These are phyloP conservation scores for Takifugu bimaculatus DNA, from an alignment of 2,113 vertebrate species.

Conservation along the genomic window DNA sequence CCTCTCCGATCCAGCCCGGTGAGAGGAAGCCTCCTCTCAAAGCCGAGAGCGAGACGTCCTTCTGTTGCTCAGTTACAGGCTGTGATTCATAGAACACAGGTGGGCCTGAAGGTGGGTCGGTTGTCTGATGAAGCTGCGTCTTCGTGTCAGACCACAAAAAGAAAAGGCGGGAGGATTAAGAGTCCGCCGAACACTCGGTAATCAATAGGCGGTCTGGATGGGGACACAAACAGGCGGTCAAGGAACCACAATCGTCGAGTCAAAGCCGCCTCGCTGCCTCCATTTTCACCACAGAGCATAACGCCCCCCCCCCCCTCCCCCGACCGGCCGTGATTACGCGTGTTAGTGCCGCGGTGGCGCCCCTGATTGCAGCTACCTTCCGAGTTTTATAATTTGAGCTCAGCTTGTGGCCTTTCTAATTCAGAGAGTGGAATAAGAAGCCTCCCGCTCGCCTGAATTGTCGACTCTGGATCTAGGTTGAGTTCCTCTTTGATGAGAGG, in stretches of 20 bases:
- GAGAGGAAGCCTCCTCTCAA: no score
- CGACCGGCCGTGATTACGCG: slow-evolving; percentile 39
- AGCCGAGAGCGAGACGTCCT: no score
- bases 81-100: no score
- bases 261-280: slow-evolving; percentile 42
- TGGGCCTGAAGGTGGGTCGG: no score
- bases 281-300: slow-evolving; percentile 27
- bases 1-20: no score
- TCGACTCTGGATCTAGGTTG: no score
- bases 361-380: slow-evolving; percentile 49
- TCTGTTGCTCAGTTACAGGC: no score
- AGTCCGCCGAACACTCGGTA: no score
- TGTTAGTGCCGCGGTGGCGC: slow-evolving; percentile 24
- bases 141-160: no score
- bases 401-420: slow-evolving; percentile 43
- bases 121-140: no score
- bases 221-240: slow-evolving; percentile 58
- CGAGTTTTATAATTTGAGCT: slow-evolving; percentile 56
- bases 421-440: slow-evolving; percentile 2
- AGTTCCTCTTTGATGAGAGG: slow-evolving; percentile 35
- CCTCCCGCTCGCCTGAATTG: not conserved
- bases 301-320: slow-evolving; percentile 25
- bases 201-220: no score
- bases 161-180: no score
- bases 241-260: slow-evolving; percentile 47